phyloP scores from a whole-genome alignment of 2,113 vertebrate genomes.

The Ophiodon elongatus region DNA sequence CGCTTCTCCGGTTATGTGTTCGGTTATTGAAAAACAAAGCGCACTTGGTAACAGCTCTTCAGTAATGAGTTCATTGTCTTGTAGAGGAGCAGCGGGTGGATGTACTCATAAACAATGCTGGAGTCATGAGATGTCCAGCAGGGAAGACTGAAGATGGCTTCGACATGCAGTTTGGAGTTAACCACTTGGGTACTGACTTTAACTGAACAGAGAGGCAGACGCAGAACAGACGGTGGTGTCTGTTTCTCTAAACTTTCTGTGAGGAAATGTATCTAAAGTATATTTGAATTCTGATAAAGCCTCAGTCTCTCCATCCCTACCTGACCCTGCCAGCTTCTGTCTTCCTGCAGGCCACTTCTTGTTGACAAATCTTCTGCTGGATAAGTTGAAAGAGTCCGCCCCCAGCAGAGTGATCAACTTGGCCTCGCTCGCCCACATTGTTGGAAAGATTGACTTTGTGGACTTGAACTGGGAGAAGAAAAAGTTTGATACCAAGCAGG shows the following conservation, averaged over 20 bases:
- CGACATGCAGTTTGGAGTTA: slow-evolving; percentile 92
- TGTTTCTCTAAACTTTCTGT: background rate
- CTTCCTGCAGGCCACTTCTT: slow-evolving; percentile 88
- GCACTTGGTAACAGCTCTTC: background rate
- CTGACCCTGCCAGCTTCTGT: slow-evolving; percentile 20
- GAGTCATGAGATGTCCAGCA: slow-evolving; percentile 89
- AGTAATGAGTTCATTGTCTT: slow-evolving; percentile 20
- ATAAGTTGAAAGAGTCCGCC: slow-evolving; percentile 87
- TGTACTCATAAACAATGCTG: slow-evolving; percentile 90
- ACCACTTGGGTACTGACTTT: slow-evolving; percentile 86
- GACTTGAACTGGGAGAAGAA: slow-evolving; percentile 90
- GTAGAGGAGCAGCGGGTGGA: slow-evolving; percentile 87
- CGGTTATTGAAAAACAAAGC: background rate
- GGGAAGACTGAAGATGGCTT: slow-evolving; percentile 90
- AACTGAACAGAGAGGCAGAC: background rate
- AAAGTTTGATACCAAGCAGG: slow-evolving; percentile 88
- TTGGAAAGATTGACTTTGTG: slow-evolving; percentile 88
- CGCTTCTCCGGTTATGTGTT: background rate
- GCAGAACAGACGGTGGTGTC: background rate
- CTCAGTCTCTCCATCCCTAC: background rate
- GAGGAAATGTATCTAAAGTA: background rate
- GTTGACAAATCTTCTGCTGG: slow-evolving; percentile 89
- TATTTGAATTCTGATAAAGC: background rate
- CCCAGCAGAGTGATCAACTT: slow-evolving; percentile 89
- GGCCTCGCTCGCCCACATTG: slow-evolving; percentile 88